Evolutionary conservation across 2,797 vertebrate genomes (phyloP).

Genomic region (Falco concolor): DNA sequence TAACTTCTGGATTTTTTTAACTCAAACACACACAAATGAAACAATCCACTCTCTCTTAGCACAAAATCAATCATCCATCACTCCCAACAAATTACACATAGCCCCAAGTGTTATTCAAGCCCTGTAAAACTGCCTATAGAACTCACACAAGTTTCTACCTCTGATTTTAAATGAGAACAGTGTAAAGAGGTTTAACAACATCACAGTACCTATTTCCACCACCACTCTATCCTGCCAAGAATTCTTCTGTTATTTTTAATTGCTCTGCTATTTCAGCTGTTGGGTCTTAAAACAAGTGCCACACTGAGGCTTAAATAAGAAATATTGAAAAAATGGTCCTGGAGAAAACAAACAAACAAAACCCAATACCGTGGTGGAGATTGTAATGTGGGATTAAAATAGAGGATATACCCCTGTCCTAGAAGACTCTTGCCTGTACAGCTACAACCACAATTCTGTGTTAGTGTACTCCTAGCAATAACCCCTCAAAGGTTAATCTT

Average conservation of each 20-base stretch:
- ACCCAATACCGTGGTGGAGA: background rate
- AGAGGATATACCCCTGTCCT: fast-evolving
- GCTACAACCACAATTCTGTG: background rate
- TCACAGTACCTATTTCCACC: background rate
- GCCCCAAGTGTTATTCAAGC: background rate
- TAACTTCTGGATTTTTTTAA: background rate
- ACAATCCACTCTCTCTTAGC: background rate
- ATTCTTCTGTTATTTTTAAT: background rate
- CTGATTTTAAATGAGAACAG: background rate
- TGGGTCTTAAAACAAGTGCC: background rate
- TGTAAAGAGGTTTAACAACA: background rate
- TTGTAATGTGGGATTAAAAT: background rate
- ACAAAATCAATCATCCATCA: conserved; percentile 1
- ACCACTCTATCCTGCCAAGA: background rate
- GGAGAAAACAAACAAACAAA: background rate
- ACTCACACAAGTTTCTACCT: background rate
- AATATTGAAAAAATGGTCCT: background rate
- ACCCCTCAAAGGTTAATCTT: background rate
- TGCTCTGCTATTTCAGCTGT: background rate
- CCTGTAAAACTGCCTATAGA: background rate
- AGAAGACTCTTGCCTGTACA: background rate
- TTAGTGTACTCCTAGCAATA: background rate
- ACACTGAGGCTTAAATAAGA: background rate
- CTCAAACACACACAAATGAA: background rate
- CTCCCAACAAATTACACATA: background rate